Evolutionary conservation across 1,140 invertebrate genomes (phyloP), one percentile per base, ranked within the genome.

Genomic region (Aricia agestis): DNA sequence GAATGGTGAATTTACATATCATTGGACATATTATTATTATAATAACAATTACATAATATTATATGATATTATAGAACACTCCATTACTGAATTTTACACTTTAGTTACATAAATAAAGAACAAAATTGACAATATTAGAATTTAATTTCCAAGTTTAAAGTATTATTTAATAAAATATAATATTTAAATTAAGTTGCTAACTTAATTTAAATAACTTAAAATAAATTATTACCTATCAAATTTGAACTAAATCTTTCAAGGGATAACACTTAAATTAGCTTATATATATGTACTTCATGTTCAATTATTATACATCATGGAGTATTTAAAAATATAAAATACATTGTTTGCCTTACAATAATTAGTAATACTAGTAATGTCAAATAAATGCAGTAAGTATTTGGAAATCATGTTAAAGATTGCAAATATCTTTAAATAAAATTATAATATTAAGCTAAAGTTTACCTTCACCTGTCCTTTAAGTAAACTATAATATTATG

Each of bases 291-390:
- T n/a, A n/a, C n/a, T n/a, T n/a, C n/a, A n/a, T n/a, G n/a, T n/a
- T n/a, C n/a, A n/a, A n/a, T n/a, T n/a, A n/a, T n/a, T n/a, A n/a
- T 63, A 63, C 59, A 63, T 11, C 59, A 63, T 63, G 59, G 59
- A 63, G 59, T 63, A 63, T 63, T 63, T 25, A 63, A 63, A 63
- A 63, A 63, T 63, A 10, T 25, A 25, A 63, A 19, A 63, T 25
- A n/a, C 17, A 63, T 31, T 63, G 18, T 25, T 63, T 63, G 10
- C 11, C 45, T 63, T 10, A 63, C 17, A 63, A 19, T 63, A 63
- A 63, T 25, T 25, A 25, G 25, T 63, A 25, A 52, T 63, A 63
- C 59, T 52, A 52, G 18, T 11, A 63, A 63, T 63, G 18, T 19
- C 19, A 63, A 63, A 63, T 19, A 63, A 63, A 52, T 52, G 45